Evolutionary conservation across 2,888 invertebrate species (phyloP).

Genomic region (Cynaeus angustus): DNA sequence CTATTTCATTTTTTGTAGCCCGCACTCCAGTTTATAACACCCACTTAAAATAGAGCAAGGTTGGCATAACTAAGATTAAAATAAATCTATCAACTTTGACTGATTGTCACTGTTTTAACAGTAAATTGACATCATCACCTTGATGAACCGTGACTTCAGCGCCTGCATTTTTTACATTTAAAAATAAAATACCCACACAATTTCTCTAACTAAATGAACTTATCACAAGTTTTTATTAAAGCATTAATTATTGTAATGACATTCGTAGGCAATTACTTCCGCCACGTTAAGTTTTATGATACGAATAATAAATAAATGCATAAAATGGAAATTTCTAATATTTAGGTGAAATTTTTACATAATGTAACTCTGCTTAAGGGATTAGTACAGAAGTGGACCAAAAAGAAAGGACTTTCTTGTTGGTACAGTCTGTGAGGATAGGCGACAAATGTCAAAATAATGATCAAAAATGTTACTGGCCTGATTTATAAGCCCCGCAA

Average conservation of each 20-base stretch:
- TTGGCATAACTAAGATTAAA: conserved; percentile 22
- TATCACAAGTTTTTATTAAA: conserved; percentile 41
- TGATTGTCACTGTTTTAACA: conserved; percentile 35
- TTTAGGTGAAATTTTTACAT: not conserved
- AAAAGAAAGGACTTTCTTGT: conserved; percentile 13
- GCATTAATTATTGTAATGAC: conserved; percentile 23
- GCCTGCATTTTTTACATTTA: not conserved
- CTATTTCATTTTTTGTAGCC: conserved; percentile 19
- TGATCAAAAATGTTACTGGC: conserved; percentile 5
- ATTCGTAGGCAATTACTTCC: conserved; percentile 20
- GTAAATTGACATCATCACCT: conserved; percentile 12
- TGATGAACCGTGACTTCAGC: not conserved
- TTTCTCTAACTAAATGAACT: conserved; percentile 31
- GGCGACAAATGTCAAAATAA: conserved; percentile 7
- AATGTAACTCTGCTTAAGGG: conserved; percentile 8
- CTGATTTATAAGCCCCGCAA: not conserved
- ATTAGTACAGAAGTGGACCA: conserved; percentile 20
- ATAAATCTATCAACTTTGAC: conserved; percentile 9
- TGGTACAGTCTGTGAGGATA: conserved; percentile 12
- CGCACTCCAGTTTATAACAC: conserved; percentile 17
- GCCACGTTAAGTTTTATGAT: conserved; percentile 12
- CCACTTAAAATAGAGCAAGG: conserved; percentile 26
- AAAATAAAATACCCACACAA: conserved; percentile 23
- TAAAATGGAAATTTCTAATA: conserved; percentile 7
- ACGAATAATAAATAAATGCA: conserved; percentile 30